These are phyloP conservation scores for Lanius ludovicianus DNA, from an alignment of 2,113 vertebrate species.

Conservation along the genomic window DNA sequence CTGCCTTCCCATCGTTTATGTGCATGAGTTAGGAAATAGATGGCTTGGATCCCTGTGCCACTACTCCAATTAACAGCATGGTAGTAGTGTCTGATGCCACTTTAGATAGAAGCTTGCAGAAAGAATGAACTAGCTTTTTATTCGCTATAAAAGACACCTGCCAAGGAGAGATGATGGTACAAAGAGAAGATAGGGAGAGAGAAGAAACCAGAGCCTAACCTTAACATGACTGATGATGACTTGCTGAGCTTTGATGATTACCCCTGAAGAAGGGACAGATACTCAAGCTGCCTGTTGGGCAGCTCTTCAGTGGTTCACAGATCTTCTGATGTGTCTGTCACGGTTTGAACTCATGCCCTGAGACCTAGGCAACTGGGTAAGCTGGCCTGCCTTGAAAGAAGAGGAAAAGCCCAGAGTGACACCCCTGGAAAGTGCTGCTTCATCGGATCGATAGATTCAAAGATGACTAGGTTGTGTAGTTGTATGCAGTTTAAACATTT, in stretches of 20 bases:
- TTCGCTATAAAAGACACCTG: neutral
- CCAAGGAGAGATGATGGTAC: neutral
- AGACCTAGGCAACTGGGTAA: neutral
- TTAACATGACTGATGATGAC: neutral
- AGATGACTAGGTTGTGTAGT: slow-evolving; percentile 75
- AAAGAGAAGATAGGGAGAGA: neutral
- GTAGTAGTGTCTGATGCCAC: neutral
- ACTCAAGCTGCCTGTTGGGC: neutral
- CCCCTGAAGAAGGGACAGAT: neutral
- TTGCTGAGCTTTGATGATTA: slow-evolving; percentile 8
- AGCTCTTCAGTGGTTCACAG: neutral
- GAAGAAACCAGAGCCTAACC: neutral
- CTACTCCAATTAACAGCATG: neutral
- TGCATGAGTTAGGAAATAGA: neutral
- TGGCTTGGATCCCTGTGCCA: neutral
- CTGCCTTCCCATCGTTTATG: neutral
- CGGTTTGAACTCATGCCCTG: neutral
- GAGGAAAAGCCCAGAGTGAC: slow-evolving; percentile 45
- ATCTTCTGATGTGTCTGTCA: neutral
- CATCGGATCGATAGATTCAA: slow-evolving; percentile 70
- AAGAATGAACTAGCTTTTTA: neutral
- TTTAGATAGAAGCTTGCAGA: neutral
- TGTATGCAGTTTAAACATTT: slow-evolving; percentile 79
- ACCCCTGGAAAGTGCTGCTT: slow-evolving; percentile 67
- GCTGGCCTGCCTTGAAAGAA: slow-evolving; percentile 23